phyloP scores from a whole-genome alignment of 1,140 invertebrate genomes.

The Euschistus heros region DNA sequence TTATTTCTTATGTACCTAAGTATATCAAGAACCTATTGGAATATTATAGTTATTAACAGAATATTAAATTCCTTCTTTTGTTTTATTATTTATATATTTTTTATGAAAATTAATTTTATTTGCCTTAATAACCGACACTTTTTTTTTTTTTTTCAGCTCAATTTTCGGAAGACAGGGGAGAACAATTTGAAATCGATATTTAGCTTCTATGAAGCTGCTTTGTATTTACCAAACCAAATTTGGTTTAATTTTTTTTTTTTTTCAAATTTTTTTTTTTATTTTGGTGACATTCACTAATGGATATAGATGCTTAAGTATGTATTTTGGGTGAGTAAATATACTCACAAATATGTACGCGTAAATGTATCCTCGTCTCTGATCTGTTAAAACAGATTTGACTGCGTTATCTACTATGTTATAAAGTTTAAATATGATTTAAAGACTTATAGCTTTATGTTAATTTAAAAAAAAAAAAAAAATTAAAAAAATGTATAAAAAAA shows the following conservation, averaged over 20 bases:
- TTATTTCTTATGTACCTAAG: no score
- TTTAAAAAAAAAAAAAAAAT: no score
- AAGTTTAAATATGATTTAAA: no score
- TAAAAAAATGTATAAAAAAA: no score
- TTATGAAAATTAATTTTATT: neutral
- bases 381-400: slow-evolving; percentile 10
- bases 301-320: neutral
- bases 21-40: no score
- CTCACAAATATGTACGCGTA: neutral
- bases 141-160: slow-evolving; percentile 22
- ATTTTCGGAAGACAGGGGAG: slow-evolving; percentile 21
- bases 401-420: neutral
- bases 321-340: neutral
- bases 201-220: slow-evolving; percentile 25
- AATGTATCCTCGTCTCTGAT: neutral
- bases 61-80: no score
- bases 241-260: neutral
- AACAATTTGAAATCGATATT: slow-evolving; percentile 29
- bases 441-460: no score
- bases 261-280: slow-evolving; percentile 9
- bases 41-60: no score
- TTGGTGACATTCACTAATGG: slow-evolving; percentile 15
- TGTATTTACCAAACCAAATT: neutral
- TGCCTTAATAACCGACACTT: no score
- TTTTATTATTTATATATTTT: no score